Base-by-base conservation (phyloP, 2,888 invertebrate species). In the Pharmacophagus antenor region DNA sequence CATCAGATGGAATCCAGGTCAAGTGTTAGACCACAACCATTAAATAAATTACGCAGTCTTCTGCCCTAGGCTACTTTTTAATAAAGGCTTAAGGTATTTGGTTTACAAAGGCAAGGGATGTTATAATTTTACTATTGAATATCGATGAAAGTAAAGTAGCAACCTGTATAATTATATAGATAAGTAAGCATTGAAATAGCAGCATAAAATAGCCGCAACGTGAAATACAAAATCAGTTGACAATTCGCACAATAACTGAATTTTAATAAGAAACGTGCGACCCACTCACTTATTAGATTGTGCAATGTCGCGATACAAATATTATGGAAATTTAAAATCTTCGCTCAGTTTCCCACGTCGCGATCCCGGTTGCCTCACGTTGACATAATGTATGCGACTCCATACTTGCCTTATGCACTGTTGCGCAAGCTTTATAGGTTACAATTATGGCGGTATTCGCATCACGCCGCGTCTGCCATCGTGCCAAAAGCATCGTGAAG, bases 271-370 rank as follows among this genome's bases (percentile, higher is more conserved):
- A 49, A 54, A 47, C 49, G 61, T 63, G 65, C 62, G 61, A 54
- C 71, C 69, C 70, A n/a, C n/a, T n/a, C n/a, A n/a, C n/a, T n/a
- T n/a, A n/a, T 63, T 44, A 63, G 59, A 71, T 82, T 80, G 70
- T 73, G 75, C 74, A 82, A 84, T 76, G 71, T 71, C 69, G 72
- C 74, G 80, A 81, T 84, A 84, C 82, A 84, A 84, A 85, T 86
- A 84, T 84, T 84, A 83, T 79, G 81, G 80, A 85, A 76, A 86
- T 84, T 81, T 85, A 67, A 80, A 83, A 85, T 79, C 78, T 69
- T 69, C 64, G 65, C 67, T 67, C 68, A 65, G 73, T 77, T 84
- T 88, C 86, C 84, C 85, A 87, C 85, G 85, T 80, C 73, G 67
- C 66, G 80, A 77, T 73, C 67, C 65, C 66, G 63, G 72, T 81